phyloP scores from a whole-genome alignment of 2,797 vertebrate genomes.

The Sphenodon punctatus region DNA sequence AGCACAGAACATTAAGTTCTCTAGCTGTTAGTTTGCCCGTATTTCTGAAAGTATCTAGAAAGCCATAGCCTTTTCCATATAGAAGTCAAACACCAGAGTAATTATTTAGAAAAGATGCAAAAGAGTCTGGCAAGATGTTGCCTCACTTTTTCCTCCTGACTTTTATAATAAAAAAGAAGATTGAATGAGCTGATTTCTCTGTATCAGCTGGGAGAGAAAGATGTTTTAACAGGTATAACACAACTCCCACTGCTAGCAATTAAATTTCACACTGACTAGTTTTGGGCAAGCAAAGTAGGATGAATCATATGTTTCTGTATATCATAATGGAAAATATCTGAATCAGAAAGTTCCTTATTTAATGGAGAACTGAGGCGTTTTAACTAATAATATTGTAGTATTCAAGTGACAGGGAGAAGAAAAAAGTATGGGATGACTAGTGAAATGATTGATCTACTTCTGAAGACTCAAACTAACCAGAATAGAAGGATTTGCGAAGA shows the following conservation, averaged over 20 bases:
- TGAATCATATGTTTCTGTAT: neutral
- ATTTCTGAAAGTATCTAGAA: slow-evolving; percentile 4
- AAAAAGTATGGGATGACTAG: too few species aligned
- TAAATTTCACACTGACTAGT: neutral
- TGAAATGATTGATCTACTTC: too few species aligned
- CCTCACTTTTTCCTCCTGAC: neutral
- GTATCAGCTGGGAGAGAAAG: neutral
- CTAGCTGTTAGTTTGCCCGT: slow-evolving; percentile 21
- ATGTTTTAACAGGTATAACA: neutral
- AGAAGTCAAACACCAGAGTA: neutral
- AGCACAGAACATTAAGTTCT: slow-evolving; percentile 7
- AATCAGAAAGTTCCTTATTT: neutral
- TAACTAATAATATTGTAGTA: neutral
- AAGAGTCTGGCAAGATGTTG: neutral
- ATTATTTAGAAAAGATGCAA: neutral
- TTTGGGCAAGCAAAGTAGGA: neutral
- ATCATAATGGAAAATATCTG: rapidly evolving
- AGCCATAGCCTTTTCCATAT: too few species aligned
- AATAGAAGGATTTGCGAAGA: neutral
- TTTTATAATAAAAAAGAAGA: neutral
- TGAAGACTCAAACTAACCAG: too few species aligned
- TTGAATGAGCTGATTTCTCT: neutral
- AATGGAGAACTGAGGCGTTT: neutral
- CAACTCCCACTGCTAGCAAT: neutral
- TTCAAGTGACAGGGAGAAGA: rapidly evolving